Conservation (phyloP, 2,113 vertebrate species). For the Cyphomyrus plagiostoma region DNA sequence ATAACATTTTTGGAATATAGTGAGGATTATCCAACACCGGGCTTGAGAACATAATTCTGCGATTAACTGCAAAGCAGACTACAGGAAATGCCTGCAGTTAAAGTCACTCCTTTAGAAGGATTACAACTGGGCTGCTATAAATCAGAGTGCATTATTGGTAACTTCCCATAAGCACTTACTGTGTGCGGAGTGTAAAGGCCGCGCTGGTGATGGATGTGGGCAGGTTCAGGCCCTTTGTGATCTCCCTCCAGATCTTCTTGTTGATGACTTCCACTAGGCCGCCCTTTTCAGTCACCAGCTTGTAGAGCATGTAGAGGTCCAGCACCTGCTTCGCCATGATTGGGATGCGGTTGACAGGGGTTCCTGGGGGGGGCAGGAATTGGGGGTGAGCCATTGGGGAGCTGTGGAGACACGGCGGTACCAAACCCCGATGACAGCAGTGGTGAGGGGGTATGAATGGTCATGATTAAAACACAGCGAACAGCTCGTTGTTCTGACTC, state of each 20-base stretch:
- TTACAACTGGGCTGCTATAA: background rate
- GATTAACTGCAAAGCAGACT: background rate
- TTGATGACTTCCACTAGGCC: background rate
- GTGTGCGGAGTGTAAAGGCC: conserved; percentile 92
- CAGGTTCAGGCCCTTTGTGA: conserved; percentile 90
- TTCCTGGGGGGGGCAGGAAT: conserved; percentile 58
- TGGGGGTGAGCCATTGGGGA: too few species aligned
- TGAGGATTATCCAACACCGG: background rate
- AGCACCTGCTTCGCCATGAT: conserved; percentile 98
- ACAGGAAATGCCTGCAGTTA: background rate
- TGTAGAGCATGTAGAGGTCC: background rate
- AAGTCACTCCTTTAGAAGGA: background rate
- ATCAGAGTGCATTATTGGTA: background rate
- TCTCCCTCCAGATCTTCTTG: conserved; percentile 87
- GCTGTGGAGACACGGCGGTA: too few species aligned
- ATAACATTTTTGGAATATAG: background rate
- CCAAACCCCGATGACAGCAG: too few species aligned
- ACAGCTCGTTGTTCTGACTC: background rate
- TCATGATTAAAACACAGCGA: background rate
- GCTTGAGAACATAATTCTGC: background rate
- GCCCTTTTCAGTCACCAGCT: background rate
- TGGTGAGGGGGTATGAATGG: background rate
- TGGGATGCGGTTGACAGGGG: conserved; percentile 93
- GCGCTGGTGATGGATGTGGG: conserved; percentile 63
- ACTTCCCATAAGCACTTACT: conserved; percentile 67